A percentile compares a stretch with the other conserved stretches of the same genome.
phyloP scores from a whole-genome alignment of 2,888 invertebrate species.

The Plutella xylostella region DNA sequence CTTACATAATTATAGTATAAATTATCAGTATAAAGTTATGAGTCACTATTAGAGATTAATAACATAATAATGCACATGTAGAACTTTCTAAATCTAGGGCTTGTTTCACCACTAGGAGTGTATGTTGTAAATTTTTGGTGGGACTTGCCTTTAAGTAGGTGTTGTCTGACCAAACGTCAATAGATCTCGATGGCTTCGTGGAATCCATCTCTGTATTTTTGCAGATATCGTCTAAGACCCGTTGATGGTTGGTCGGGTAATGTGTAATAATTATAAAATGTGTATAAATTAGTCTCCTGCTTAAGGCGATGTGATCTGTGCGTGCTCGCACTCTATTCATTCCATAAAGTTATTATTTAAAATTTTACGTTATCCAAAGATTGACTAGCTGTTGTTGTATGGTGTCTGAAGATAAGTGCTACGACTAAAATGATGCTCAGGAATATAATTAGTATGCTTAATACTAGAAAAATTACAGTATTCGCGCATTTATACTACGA shows the following conservation, averaged over 20 bases:
- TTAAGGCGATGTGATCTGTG: not conserved
- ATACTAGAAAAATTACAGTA: constrained; percentile 2
- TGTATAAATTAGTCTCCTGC: not conserved
- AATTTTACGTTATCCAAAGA: constrained; percentile 4
- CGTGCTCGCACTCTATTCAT: not conserved
- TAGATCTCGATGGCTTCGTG: too few relatives aligned
- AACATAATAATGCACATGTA: constrained; percentile 1
- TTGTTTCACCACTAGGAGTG: too few relatives aligned
- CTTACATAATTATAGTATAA: not conserved
- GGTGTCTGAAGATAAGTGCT: constrained; percentile 4
- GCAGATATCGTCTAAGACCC: too few relatives aligned
- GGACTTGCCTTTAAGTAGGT: too few relatives aligned
- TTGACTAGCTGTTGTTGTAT: not conserved
- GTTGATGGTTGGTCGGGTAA: not conserved
- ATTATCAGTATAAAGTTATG: not conserved
- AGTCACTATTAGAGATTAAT: not conserved
- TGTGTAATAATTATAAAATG: not conserved
- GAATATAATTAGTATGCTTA: not conserved
- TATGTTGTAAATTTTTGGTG: too few relatives aligned
- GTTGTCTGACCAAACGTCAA: too few relatives aligned
- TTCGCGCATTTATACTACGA: constrained; percentile 6
- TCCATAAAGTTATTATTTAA: not conserved
- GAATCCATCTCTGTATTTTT: too few relatives aligned
- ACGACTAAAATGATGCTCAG: constrained; percentile 1
- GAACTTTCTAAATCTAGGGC: too few relatives aligned